Conservation (phyloP, 2,113 vertebrate species). For the Melanerpes aurifrons region DNA sequence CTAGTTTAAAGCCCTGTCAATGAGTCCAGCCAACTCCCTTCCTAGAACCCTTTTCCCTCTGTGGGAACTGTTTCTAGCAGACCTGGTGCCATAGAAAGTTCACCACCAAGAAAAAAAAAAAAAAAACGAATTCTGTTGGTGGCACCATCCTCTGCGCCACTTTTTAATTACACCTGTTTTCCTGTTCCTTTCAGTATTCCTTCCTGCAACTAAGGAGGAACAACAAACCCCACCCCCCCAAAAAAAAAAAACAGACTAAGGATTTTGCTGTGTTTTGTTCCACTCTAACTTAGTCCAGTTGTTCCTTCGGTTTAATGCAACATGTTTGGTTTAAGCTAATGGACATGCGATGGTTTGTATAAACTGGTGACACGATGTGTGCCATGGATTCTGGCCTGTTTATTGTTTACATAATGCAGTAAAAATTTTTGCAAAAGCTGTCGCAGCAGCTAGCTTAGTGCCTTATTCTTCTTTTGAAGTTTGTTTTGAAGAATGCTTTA, state of each 20-base stretch:
- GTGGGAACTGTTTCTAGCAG: too few relatives aligned
- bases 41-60: too few relatives aligned
- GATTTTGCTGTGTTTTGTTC: neutral
- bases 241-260: neutral
- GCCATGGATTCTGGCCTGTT: neutral
- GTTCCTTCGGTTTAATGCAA: rapidly evolving
- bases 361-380: too few relatives aligned
- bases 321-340: neutral
- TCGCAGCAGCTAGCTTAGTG: neutral
- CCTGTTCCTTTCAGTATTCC: too few relatives aligned
- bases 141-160: too few relatives aligned
- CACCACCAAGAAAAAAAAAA: too few relatives aligned
- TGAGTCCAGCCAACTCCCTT: too few relatives aligned
- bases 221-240: neutral
- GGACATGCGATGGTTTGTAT: neutral
- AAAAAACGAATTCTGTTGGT: too few relatives aligned
- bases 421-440: neutral
- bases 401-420: neutral
- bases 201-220: too few relatives aligned
- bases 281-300: neutral
- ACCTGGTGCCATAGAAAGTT: too few relatives aligned
- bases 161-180: too few relatives aligned
- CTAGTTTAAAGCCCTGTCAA: too few relatives aligned
- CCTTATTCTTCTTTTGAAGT: neutral
- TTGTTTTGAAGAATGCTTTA: neutral